A percentile compares a stretch with the other conserved stretches of the same genome.
These are phyloP conservation scores for Oxygymnocypris stewartii DNA, from an alignment of 2,113 vertebrate species.

Conservation along the genomic window DNA sequence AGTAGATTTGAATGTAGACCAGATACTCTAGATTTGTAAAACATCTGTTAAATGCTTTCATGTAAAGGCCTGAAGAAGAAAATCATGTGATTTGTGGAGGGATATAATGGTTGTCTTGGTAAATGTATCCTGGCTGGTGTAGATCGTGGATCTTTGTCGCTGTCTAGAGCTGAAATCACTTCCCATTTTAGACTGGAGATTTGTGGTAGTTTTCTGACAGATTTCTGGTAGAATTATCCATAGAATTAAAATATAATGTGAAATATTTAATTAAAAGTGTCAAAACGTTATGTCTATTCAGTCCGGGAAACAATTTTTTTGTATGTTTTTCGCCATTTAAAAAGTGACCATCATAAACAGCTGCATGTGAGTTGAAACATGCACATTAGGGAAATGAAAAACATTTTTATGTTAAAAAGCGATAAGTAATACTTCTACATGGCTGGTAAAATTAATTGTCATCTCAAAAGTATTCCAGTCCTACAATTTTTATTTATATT, in stretches of 20 bases:
- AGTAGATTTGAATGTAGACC: background rate
- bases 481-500: background rate
- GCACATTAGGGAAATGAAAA: background rate
- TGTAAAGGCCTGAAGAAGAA: background rate
- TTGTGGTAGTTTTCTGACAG: background rate
- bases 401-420: background rate
- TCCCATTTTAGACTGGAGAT: background rate
- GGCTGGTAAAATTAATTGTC: background rate
- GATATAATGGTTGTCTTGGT: background rate
- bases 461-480: background rate
- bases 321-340: background rate
- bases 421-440: background rate
- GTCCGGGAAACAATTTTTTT: background rate
- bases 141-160: background rate
- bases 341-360: background rate
- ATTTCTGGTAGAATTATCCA: background rate
- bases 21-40: background rate
- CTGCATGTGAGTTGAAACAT: background rate
- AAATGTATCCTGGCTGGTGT: background rate
- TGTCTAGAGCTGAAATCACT: conserved; percentile 21
- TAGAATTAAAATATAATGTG: background rate
- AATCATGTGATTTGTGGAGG: background rate
- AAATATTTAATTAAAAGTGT: background rate
- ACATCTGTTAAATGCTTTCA: background rate
- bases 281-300: background rate